Evolutionary conservation across 1,140 invertebrate species (phyloP).

Genomic region (Trichonephila clavata): DNA sequence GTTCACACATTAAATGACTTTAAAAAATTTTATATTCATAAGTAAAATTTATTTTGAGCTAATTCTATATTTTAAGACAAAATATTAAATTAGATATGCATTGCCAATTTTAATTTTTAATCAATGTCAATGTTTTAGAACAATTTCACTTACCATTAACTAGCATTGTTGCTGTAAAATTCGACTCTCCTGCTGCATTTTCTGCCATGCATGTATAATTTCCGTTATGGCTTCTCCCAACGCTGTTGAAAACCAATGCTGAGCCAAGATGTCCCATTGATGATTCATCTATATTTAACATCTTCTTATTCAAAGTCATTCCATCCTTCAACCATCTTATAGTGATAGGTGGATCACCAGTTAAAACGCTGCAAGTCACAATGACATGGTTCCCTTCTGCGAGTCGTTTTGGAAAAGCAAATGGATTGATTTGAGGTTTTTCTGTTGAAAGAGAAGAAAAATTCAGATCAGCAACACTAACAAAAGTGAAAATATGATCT

Average conservation of each 20-base stretch:
- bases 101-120: too few relatives aligned
- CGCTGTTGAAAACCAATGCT: slow-evolving; percentile 81
- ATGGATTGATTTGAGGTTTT: slow-evolving; percentile 80
- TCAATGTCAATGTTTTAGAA: too few relatives aligned
- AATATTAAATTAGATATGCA: too few relatives aligned
- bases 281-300: slow-evolving; percentile 81
- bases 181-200: slow-evolving; percentile 85
- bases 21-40: neutral
- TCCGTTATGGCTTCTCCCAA: slow-evolving; percentile 81
- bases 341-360: slow-evolving; percentile 88
- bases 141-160: slow-evolving; percentile 83
- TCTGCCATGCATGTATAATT: slow-evolving; percentile 88
- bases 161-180: slow-evolving; percentile 85
- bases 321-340: slow-evolving; percentile 90
- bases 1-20: neutral
- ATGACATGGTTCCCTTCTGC: slow-evolving; percentile 91
- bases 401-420: slow-evolving; percentile 85
- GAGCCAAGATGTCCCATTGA: slow-evolving; percentile 78
- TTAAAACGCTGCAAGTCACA: slow-evolving; percentile 91
- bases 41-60: neutral
- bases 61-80: neutral
- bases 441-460: slow-evolving; percentile 42
- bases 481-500: too few relatives aligned
- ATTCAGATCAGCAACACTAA: neutral
- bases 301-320: slow-evolving; percentile 78